Evolutionary conservation across 2,113 vertebrate genomes (phyloP), one percentile per base, ranked within the genome.

Genomic region (Clarias macrocephalus): DNA sequence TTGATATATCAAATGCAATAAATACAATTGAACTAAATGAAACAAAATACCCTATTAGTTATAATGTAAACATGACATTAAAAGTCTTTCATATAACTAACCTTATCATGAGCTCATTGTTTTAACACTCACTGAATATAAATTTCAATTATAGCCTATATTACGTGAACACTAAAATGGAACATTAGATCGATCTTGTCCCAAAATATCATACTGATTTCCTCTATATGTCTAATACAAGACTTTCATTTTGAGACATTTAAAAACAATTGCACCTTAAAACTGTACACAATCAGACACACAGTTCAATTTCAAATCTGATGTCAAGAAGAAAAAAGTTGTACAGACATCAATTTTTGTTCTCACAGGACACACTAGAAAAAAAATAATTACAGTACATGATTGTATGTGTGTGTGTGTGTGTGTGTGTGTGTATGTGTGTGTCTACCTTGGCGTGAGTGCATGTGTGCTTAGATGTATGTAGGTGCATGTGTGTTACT

Each of bases 51-150:
- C 63, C 30, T 60, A 86, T 85, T 65, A 82, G 76, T 85, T 88
- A 88, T 85, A 86, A 86, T 90, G 89, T 90, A 90, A 90, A 90
- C 89, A 90, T 90, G 81, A 88, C 87, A 86, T 82, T 82, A 90
- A 88, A 88, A n/a, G 75, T 81, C 68, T 62, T 84, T 84, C 84
- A 82, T 86, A 76, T 76, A 86, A 83, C 77, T 84, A 87, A 89
- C 68, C 79, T 87, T 48, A 86, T 70, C 81, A 89, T 89, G 75
- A 86, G 70, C 56, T 82, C 66, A 72, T 30, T 84, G 65, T 80
- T 68, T 70, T 70, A 88, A 88, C 82, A 86, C 89, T 65, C 87
- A 86, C 33, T 88, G 60, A 75, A 86, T 86, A 86, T 88, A 84
- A 90, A 90, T 88, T 88, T 83, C 33, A 82, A n/a, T 33, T 87